Percentiles rank a stretch among this genome's conserved stretches.
phyloP scores from a whole-genome alignment of 2,888 invertebrate genomes.

The Hecatera dysodea region DNA sequence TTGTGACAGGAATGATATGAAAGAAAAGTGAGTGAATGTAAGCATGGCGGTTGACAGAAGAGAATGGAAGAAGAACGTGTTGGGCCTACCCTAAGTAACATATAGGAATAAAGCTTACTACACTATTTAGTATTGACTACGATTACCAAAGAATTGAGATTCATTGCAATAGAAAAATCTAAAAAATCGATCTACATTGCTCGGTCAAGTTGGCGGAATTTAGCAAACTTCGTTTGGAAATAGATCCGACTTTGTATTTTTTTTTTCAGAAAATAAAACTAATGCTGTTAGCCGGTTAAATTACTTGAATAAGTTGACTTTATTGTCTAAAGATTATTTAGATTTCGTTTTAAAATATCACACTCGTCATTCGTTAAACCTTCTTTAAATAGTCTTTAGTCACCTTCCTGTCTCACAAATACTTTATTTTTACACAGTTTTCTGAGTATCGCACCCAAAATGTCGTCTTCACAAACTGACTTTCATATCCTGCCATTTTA shows the following conservation, averaged over 20 bases:
- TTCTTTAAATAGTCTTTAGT: conserved; percentile 22
- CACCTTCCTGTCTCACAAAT: conserved; percentile 2
- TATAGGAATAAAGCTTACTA: conserved; percentile 4
- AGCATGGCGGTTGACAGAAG: too few species aligned
- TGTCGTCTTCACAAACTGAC: neutral
- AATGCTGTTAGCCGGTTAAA: neutral
- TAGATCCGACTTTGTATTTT: conserved; percentile 33
- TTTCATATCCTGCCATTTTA: conserved; percentile 20
- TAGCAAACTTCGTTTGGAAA: neutral
- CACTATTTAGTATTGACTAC: neutral
- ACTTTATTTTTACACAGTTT: conserved; percentile 33
- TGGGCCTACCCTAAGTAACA: neutral
- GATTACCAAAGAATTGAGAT: conserved; percentile 20
- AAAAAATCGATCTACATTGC: neutral
- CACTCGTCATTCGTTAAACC: neutral
- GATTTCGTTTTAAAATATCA: neutral
- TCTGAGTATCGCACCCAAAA: conserved; percentile 35
- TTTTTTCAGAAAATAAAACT: neutral
- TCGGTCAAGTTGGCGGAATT: conserved; percentile 4
- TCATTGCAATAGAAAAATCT: conserved; percentile 15
- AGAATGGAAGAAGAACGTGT: too few species aligned
- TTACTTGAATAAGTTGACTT: neutral
- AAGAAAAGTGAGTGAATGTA: too few species aligned
- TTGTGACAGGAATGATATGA: too few species aligned
- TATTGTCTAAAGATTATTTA: neutral